phyloP scores from a whole-genome alignment of 2,888 invertebrate genomes.

The Agrochola lota region DNA sequence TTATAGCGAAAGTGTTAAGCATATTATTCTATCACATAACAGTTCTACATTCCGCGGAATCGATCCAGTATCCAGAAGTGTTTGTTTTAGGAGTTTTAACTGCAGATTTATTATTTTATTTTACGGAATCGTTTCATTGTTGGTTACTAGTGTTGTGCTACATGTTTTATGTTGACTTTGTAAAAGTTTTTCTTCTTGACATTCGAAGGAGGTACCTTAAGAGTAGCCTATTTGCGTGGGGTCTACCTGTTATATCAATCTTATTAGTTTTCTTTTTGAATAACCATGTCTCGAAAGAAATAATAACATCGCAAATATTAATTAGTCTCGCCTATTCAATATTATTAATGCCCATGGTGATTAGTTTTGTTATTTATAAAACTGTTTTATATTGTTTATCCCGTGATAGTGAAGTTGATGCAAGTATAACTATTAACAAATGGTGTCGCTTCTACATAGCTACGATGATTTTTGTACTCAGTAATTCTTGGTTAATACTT shows the following conservation, averaged over 20 bases:
- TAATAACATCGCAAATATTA: not conserved
- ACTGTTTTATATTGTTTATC: slow-evolving; percentile 3
- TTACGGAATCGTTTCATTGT: not conserved
- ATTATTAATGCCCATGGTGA: slow-evolving; percentile 2
- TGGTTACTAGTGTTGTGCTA: slow-evolving; percentile 24
- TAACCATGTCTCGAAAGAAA: not conserved
- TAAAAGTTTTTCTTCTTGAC: slow-evolving; percentile 26
- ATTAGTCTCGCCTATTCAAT: not conserved
- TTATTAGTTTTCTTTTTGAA: too few species aligned
- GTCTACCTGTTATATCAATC: too few species aligned
- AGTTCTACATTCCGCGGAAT: not conserved
- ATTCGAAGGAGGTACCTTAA: slow-evolving; percentile 9
- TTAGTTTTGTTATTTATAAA: slow-evolving; percentile 20
- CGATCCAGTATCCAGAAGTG: not conserved
- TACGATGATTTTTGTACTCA: slow-evolving; percentile 21
- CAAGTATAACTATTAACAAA: not conserved
- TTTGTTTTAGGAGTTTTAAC: not conserved
- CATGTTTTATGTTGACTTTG: slow-evolving; percentile 28
- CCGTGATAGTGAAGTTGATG: not conserved
- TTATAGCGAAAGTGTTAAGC: not conserved
- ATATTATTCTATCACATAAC: not conserved
- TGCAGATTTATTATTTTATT: slow-evolving; percentile 29
- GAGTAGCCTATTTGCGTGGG: too few species aligned
- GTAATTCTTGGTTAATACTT: slow-evolving; percentile 5
- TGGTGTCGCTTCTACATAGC: slow-evolving; percentile 28